These are phyloP conservation scores for Pelosia muscerda DNA, from an alignment of 2,888 invertebrate species.

Conservation along the genomic window DNA sequence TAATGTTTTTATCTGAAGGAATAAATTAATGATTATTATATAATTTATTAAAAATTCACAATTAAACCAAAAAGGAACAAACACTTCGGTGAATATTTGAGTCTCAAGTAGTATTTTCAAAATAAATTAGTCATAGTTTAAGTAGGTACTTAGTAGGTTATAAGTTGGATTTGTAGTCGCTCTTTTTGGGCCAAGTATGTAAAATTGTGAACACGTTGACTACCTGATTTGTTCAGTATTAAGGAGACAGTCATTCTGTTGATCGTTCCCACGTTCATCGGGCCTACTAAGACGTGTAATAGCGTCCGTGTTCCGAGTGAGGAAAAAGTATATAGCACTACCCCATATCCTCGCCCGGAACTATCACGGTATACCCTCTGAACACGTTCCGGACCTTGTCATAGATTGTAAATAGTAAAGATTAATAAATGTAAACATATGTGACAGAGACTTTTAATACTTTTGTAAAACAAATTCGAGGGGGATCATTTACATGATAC, in stretches of 20 bases:
- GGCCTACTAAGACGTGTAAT: not conserved
- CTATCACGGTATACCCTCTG: too few relatives aligned
- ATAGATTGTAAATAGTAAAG: too few relatives aligned
- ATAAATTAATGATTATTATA: too few relatives aligned
- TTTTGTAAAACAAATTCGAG: too few relatives aligned
- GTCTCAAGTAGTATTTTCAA: constrained; percentile 70
- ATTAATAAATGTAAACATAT: too few relatives aligned
- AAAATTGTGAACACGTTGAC: not conserved
- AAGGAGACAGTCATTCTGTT: constrained; percentile 31
- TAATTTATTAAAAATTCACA: constrained; percentile 32
- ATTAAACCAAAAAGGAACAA: constrained; percentile 43
- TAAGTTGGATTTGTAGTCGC: constrained; percentile 49
- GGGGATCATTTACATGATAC: too few relatives aligned
- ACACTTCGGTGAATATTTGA: constrained; percentile 45
- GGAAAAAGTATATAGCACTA: too few relatives aligned
- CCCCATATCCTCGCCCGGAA: too few relatives aligned
- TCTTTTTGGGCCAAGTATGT: constrained; percentile 57
- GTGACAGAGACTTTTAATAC: too few relatives aligned
- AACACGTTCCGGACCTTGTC: too few relatives aligned
- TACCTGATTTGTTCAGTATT: constrained; percentile 36
- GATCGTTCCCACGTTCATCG: constrained; percentile 25
- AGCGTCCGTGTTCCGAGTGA: too few relatives aligned
- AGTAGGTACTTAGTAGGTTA: constrained; percentile 55
- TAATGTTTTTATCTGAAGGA: constrained; percentile 12
- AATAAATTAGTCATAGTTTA: constrained; percentile 65